phyloP scores from a whole-genome alignment of 2,113 vertebrate genomes.

The Uria aalge region DNA sequence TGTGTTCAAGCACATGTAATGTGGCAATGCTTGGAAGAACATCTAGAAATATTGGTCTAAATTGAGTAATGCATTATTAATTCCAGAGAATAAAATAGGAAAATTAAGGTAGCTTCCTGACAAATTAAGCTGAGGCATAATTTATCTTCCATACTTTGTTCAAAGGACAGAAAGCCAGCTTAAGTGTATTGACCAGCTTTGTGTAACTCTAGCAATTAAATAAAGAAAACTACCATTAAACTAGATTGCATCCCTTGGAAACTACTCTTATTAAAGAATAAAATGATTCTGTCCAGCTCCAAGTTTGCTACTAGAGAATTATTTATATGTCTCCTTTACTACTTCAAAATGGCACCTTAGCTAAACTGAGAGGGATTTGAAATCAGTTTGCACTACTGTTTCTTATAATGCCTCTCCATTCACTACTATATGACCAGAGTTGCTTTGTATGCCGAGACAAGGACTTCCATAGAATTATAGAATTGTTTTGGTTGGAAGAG shows the following conservation, averaged over 20 bases:
- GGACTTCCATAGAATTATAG: background rate
- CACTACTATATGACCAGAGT: background rate
- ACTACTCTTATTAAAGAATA: background rate
- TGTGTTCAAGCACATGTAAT: background rate
- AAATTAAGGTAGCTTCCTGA: background rate
- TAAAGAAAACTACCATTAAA: background rate
- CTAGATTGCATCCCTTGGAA: background rate
- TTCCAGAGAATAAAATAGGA: background rate
- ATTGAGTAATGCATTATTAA: background rate
- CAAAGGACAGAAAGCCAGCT: background rate
- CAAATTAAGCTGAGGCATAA: background rate
- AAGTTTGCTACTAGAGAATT: background rate
- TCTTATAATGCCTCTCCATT: background rate
- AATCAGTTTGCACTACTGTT: background rate
- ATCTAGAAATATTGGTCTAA: background rate
- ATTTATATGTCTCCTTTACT: background rate
- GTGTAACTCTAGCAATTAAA: background rate
- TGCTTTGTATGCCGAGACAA: background rate
- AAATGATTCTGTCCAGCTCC: background rate
- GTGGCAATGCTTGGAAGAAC: background rate
- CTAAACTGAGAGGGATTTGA: background rate
- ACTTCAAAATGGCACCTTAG: background rate
- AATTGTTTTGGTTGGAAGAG: background rate
- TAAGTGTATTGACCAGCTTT: background rate
- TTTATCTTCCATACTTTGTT: background rate